Evolutionary conservation across 2,797 vertebrate genomes (phyloP).

Genomic region (Perdix hodgsoniae): DNA sequence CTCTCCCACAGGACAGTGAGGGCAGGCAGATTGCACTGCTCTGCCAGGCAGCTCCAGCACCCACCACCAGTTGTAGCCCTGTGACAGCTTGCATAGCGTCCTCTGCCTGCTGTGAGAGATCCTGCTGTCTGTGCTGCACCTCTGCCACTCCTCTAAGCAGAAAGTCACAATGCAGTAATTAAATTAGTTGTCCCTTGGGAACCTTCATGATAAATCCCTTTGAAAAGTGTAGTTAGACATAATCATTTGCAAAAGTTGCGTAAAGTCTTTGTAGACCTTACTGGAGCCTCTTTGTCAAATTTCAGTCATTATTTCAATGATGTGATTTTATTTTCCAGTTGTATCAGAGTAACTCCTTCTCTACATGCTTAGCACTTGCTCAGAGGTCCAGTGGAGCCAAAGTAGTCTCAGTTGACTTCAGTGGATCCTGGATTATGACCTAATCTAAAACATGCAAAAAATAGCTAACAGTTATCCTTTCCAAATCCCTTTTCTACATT

Average conservation of each 20-base stretch:
- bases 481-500: background rate
- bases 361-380: background rate
- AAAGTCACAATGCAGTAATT: background rate
- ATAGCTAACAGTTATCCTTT: background rate
- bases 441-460: background rate
- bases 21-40: background rate
- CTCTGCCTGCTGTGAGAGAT: no score
- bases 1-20: rapidly evolving
- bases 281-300: background rate
- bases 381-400: background rate
- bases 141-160: background rate
- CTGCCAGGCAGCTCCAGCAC: background rate
- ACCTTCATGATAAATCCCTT: background rate
- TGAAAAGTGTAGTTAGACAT: background rate
- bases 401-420: background rate
- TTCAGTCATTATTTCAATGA: background rate
- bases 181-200: background rate
- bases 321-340: background rate
- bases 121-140: rapidly evolving
- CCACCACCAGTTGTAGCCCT: no score
- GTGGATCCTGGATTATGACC: background rate
- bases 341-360: background rate
- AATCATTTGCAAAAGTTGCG: background rate
- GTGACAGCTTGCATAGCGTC: background rate
- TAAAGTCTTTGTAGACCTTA: background rate